These are phyloP conservation scores for Drosophila hydei DNA, from an alignment of 1,140 invertebrate genomes.

Conservation along the genomic window DNA sequence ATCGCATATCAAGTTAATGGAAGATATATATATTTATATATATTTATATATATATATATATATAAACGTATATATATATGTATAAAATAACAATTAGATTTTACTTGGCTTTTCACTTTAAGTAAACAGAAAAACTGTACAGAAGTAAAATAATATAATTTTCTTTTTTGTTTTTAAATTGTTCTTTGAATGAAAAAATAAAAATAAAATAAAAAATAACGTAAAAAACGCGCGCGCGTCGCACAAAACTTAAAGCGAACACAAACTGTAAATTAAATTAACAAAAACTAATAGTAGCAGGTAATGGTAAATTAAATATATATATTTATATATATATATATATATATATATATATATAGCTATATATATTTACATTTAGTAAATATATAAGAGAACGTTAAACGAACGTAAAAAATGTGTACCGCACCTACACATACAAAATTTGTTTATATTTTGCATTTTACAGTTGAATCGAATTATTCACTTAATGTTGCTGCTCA, in stretches of 20 bases:
- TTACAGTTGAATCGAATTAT: conserved; percentile 32
- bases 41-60: conserved; percentile 31
- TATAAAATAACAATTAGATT: conserved; percentile 43
- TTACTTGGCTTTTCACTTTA: conserved; percentile 51
- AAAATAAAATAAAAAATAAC: conserved; percentile 33
- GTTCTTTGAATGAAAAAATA: conserved; percentile 21
- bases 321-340: conserved; percentile 8
- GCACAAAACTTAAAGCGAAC: conserved; percentile 65
- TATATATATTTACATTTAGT: conserved; percentile 23
- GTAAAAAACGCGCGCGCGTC: conserved; percentile 52
- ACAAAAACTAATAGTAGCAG: conserved; percentile 75
- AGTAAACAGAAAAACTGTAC: conserved; percentile 66
- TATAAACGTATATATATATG: conserved; percentile 19
- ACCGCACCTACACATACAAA: conserved; percentile 29
- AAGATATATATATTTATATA: conserved; percentile 52
- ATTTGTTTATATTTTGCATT: conserved; percentile 35
- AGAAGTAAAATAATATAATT: conserved; percentile 51
- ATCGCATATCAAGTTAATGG: conserved; percentile 43
- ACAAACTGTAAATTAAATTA: conserved; percentile 76
- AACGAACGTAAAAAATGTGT: conserved; percentile 48
- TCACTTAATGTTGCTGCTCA: conserved; percentile 33
- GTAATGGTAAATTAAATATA: conserved; percentile 56
- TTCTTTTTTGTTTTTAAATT: conserved; percentile 12
- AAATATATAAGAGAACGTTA: conserved; percentile 46
- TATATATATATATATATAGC: conserved; percentile 10